These are phyloP conservation scores for Periparus ater DNA, from an alignment of 2,797 vertebrate species.

Conservation along the genomic window DNA sequence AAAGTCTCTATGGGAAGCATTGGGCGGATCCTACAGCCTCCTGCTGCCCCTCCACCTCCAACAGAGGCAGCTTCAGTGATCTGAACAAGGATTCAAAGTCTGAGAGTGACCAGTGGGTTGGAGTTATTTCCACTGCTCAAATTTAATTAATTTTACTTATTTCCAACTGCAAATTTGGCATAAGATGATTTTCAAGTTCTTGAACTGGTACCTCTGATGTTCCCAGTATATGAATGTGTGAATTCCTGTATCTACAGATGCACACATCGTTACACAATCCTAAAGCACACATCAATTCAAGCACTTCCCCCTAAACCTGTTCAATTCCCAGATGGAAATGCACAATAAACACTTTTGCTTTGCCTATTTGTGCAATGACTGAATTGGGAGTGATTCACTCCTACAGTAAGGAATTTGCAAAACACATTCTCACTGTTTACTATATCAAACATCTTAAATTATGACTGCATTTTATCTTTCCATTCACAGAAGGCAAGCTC, in stretches of 20 bases:
- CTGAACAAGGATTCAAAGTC: background rate
- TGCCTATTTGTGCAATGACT: background rate
- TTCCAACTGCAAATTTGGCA: background rate
- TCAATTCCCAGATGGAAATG: background rate
- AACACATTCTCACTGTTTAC: conserved; percentile 6
- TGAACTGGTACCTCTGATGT: background rate
- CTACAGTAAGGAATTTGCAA: background rate
- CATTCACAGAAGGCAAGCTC: conserved; percentile 18
- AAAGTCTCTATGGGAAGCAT: accelerated
- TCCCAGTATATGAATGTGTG: accelerated
- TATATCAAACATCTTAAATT: conserved; percentile 14
- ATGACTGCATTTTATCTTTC: conserved; percentile 35
- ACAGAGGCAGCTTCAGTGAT: background rate
- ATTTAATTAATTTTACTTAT: background rate
- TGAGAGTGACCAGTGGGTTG: accelerated
- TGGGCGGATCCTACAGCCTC: background rate
- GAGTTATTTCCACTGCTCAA: background rate
- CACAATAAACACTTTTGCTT: background rate
- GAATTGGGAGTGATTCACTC: conserved; percentile 10
- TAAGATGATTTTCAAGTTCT: background rate
- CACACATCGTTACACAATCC: background rate
- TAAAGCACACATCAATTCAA: background rate
- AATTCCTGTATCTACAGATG: background rate
- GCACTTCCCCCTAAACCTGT: background rate
- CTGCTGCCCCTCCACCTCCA: background rate